Evolutionary conservation across 2,888 invertebrate genomes (phyloP), one percentile per base, ranked within the genome.

Genomic region (Hedychridium roseum): DNA sequence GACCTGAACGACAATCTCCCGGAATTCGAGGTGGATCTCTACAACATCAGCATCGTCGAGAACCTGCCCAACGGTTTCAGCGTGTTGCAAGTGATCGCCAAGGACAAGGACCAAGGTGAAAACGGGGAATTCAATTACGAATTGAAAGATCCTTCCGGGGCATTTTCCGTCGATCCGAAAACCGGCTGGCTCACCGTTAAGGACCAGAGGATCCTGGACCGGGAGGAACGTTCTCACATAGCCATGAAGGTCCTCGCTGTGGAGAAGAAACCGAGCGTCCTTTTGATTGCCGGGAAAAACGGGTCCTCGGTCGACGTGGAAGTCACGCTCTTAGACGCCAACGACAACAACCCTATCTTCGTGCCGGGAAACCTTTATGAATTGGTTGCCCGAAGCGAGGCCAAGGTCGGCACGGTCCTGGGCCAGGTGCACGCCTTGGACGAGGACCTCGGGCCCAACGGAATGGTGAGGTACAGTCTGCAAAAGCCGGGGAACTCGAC

Each of bases 11-110:
- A 94, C 72, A 93, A 94, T 75, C 80, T 90, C 15, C 93, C 93
- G 0, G 89, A 91, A 65, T 94, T 94, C 61, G 93, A 94, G 73
- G 92, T 91, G 0, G 92, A 92, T 66, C 87, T 91, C 66, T 94
- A 94, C 73, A 94, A 94, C 66, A 93, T 94, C 57, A 94, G 93
- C 60, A 94, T 94, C 55, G 93, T 94, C 31, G 94, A 94, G 74
- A 94, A 94, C 75, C 81, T 94, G 18, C 94, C 94, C 0, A 92
- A 91, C 63, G 93, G 93, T 1, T 87, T 87, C 66, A 86, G 86
- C 62, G 86, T 87, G 3, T 74, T 87, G 5, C 64, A 70, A 35
- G 88, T 94, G 6, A 85, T 90, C 70, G 93, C 93, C 0, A 82
- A 85, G 1, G 93, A 94, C 70, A 86, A 84, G 39, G 93, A 93